Evolutionary conservation across 1,140 invertebrate species (phyloP).

Genomic region (Drosophila mayri): DNA sequence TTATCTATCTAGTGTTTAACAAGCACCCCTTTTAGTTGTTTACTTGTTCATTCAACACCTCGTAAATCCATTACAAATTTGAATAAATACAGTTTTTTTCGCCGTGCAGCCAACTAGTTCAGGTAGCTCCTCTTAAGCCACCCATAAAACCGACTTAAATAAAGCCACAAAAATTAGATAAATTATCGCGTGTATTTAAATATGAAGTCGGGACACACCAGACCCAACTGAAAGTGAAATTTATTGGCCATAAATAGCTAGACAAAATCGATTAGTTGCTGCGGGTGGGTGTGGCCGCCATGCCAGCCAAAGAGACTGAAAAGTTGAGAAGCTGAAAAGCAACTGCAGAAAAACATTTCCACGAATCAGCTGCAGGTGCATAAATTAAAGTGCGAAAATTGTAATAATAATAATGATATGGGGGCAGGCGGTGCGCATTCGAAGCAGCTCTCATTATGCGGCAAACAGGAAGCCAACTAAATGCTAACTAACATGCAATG

Average conservation of each 20-base stretch:
- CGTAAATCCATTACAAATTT: neutral
- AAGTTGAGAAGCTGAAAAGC: conserved; percentile 19
- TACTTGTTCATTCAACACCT: neutral
- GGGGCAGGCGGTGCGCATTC: conserved; percentile 32
- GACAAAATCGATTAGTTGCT: conserved; percentile 80
- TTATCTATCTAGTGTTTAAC: neutral
- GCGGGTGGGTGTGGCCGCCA: conserved; percentile 68
- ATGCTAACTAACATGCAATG: conserved; percentile 77
- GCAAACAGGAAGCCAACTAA: conserved; percentile 75
- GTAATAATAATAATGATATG: conserved; percentile 77
- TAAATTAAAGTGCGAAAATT: conserved; percentile 82
- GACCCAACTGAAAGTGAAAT: conserved; percentile 78
- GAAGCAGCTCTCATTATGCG: conserved; percentile 60
- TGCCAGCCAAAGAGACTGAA: conserved; percentile 56
- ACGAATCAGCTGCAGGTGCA: conserved; percentile 80
- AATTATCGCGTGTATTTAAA: conserved; percentile 67
- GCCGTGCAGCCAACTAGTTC: conserved; percentile 19
- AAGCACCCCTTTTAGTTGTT: neutral
- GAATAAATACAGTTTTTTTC: conserved; percentile 5
- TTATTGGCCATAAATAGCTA: conserved; percentile 77
- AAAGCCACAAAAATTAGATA: conserved; percentile 47
- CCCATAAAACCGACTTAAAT: conserved; percentile 58
- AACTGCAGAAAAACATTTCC: conserved; percentile 22
- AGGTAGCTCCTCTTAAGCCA: conserved; percentile 28
- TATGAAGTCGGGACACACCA: conserved; percentile 48